These are phyloP conservation scores for Borostomias antarcticus DNA, from an alignment of 2,797 vertebrate genomes.

Conservation along the genomic window DNA sequence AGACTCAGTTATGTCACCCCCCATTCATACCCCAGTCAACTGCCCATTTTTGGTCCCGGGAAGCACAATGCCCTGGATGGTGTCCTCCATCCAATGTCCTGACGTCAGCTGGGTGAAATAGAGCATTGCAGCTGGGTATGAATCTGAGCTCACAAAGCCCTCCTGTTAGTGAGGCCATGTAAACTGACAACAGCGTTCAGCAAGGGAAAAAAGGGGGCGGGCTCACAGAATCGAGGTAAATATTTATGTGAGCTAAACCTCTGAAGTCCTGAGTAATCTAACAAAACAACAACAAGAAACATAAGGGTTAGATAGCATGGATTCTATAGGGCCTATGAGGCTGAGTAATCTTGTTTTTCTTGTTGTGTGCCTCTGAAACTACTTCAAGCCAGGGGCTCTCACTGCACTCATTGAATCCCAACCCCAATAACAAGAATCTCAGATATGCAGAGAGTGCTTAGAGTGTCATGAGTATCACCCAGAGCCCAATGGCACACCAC, in stretches of 20 bases:
- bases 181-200: conserved; percentile 43
- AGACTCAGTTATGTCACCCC: conserved; percentile 42
- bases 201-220: conserved; percentile 44
- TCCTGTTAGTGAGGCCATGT: conserved; percentile 53
- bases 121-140: conserved; percentile 50
- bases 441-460: background rate
- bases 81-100: conserved; percentile 17
- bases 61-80: background rate
- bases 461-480: background rate
- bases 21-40: conserved; percentile 31
- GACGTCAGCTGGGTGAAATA: conserved; percentile 61
- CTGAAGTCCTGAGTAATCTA: background rate
- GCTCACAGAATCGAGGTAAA: conserved; percentile 45
- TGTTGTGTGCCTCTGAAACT: background rate
- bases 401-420: conserved; percentile 28
- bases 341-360: background rate
- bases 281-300: background rate
- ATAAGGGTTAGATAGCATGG: background rate
- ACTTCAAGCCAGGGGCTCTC: background rate
- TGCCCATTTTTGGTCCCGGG: conserved; percentile 55
- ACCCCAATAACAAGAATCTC: background rate
- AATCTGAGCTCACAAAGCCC: conserved; percentile 46
- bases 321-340: background rate
- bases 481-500: background rate
- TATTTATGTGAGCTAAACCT: conserved; percentile 32